Conservation (phyloP, 2,797 vertebrate species). For the Strix occidentalis region DNA sequence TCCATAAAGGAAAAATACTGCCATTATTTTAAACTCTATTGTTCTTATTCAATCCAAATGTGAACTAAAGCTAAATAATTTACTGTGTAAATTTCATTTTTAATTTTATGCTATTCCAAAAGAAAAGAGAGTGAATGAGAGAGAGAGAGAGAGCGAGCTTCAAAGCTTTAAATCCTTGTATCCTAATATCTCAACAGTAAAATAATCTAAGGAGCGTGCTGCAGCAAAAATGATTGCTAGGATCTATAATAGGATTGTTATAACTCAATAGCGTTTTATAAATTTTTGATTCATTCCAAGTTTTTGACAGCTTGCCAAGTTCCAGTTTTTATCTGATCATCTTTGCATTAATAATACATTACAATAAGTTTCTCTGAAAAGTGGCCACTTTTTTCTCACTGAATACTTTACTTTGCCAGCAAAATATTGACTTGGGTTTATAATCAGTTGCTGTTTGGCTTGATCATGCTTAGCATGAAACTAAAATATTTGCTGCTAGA, state of each 20-base stretch:
- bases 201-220: conserved; percentile 61
- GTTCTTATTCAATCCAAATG: conserved; percentile 68
- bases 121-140: conserved; percentile 37
- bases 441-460: conserved; percentile 72
- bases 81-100: conserved; percentile 75
- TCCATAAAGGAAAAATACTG: conserved; percentile 64
- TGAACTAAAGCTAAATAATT: conserved; percentile 69
- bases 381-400: conserved; percentile 26
- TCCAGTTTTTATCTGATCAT: conserved; percentile 80
- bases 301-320: conserved; percentile 80
- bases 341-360: conserved; percentile 80
- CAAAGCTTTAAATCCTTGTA: conserved; percentile 63
- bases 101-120: conserved; percentile 70
- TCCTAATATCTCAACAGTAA: conserved; percentile 59
- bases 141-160: background rate
- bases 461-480: conserved; percentile 70
- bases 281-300: conserved; percentile 79
- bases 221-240: conserved; percentile 76
- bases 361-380: conserved; percentile 72
- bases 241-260: conserved; percentile 77
- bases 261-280: conserved; percentile 82
- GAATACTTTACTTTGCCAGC: conserved; percentile 65
- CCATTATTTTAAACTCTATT: conserved; percentile 66
- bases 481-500: conserved; percentile 59
- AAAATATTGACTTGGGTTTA: conserved; percentile 75